A percentile compares a stretch with the other conserved stretches of the same genome.
Evolutionary conservation across 30 jellyfish, hydroid and myxozoan species (phyloP).

Genomic region (Euphysa ruthae): DNA sequence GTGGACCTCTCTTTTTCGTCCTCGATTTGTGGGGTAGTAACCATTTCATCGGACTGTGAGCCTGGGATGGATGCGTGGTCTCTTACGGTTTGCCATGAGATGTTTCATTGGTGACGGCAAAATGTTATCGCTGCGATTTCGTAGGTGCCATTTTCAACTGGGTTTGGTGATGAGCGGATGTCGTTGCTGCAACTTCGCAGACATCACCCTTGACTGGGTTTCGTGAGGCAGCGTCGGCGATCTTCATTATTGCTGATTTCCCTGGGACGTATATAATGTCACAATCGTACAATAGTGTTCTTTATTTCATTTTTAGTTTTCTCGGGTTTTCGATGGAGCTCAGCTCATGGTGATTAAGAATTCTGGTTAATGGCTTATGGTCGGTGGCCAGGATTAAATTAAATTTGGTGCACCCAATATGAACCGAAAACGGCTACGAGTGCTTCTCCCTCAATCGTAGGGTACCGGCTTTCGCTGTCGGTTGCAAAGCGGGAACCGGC

Average conservation of each 20-base stretch:
- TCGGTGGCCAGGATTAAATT: slow-evolving; percentile 37
- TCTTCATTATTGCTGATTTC: neutral
- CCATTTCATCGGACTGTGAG: no score
- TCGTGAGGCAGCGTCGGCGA: slow-evolving; percentile 20
- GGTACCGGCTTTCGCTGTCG: slow-evolving; percentile 28
- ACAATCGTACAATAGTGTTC: slow-evolving; percentile 29
- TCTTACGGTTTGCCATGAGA: no score
- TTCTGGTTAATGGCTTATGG: slow-evolving; percentile 44
- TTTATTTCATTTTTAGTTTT: slow-evolving; percentile 15
- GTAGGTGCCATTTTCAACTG: no score
- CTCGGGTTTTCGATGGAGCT: slow-evolving; percentile 32
- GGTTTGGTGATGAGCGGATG: no score
- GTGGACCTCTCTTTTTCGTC: no score
- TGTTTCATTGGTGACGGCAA: no score
- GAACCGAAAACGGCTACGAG: slow-evolving; percentile 34
- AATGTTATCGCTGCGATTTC: no score
- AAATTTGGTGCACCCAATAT: slow-evolving; percentile 43
- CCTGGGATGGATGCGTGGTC: no score
- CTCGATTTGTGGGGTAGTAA: no score
- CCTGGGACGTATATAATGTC: slow-evolving; percentile 33
- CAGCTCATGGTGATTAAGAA: slow-evolving; percentile 30
- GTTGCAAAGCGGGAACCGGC: slow-evolving; percentile 64
- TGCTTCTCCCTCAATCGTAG: slow-evolving; percentile 56
- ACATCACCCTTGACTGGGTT: slow-evolving; percentile 4
- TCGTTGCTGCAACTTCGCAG: no score